Base-by-base conservation (phyloP, 1,140 invertebrate genomes). In the Drosophila pseudoobscura region DNA sequence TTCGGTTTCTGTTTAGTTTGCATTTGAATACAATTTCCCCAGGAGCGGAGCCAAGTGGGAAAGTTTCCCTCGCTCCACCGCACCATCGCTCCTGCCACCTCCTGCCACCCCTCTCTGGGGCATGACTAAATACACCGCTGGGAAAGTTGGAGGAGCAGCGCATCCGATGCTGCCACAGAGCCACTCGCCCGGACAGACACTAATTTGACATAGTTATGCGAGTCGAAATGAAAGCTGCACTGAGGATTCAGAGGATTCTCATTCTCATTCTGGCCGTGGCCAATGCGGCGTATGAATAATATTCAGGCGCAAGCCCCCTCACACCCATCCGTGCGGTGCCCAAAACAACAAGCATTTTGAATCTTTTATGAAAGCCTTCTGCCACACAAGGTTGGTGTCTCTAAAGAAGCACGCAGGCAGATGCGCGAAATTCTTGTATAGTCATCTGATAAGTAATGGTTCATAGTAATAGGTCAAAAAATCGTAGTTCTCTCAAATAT, bases 131-230 rank as follows among this genome's bases (percentile, higher is more conserved):
- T 71, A 74, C 64, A 61, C 78, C 51, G 72, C 72, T 87, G 82
- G 83, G 82, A 85, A 85, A 82, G 82, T 75, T 29, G 56, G 59
- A 69, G 65, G 20, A 39, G 57, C 43, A 65, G 44, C 35, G 69
- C 66, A 72, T 52, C 62, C 68, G 11, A 39, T 39, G 35, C 11
- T 39, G 35, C 35, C 35, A 9, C 31, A 35, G 31, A 3, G 31
- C 8, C 31, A 35, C 31, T 35, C 31, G 31, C 31, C 35, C 35
- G 35, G 3, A 39, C 35, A 55, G 56, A 44, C 47, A 66, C 83
- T 88, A 88, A 88, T 88, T 88, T 88, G 83, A 88, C 83, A 88
- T 88, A 88, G 83, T 88, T 88, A 88, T 88, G 83, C 83, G 84
- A 66, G 78, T 41, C 83, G 79, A 88, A 88, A 88, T 73, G 83